Conservation (phyloP, 2,113 vertebrate species). For the Tachysurus fulvidraco region DNA sequence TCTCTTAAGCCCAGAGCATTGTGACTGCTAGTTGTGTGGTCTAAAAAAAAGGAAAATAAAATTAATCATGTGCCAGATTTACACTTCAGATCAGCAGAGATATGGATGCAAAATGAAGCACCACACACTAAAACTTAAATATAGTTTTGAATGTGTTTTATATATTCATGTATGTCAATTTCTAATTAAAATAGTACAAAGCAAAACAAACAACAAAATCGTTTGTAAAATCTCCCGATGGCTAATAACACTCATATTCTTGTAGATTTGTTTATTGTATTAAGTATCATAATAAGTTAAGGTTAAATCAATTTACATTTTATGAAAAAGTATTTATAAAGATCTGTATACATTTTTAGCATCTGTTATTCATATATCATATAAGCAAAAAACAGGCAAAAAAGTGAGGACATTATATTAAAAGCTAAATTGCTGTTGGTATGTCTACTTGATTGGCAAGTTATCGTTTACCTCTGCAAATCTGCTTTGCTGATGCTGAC, state of each 20-base stretch:
- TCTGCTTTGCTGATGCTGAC: conserved; percentile 70
- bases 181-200: background rate
- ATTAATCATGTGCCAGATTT: conserved; percentile 30
- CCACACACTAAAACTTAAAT: background rate
- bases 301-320: background rate
- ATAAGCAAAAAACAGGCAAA: background rate
- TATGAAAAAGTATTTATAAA: background rate
- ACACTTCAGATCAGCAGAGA: conserved; percentile 29
- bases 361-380: background rate
- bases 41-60: conserved; percentile 16
- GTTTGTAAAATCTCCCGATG: conserved; percentile 31
- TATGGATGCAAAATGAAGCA: conserved; percentile 12
- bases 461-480: conserved; percentile 69
- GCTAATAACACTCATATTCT: background rate
- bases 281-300: background rate
- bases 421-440: conserved; percentile 58
- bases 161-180: background rate
- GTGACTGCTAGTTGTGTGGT: background rate
- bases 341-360: background rate
- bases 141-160: no score
- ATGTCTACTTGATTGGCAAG: conserved; percentile 54
- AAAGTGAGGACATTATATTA: background rate
- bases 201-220: background rate
- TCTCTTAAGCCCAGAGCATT: conserved; percentile 6
- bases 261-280: background rate